Base-by-base conservation (phyloP, 1,140 invertebrate genomes). In the Hyles vespertilio region DNA sequence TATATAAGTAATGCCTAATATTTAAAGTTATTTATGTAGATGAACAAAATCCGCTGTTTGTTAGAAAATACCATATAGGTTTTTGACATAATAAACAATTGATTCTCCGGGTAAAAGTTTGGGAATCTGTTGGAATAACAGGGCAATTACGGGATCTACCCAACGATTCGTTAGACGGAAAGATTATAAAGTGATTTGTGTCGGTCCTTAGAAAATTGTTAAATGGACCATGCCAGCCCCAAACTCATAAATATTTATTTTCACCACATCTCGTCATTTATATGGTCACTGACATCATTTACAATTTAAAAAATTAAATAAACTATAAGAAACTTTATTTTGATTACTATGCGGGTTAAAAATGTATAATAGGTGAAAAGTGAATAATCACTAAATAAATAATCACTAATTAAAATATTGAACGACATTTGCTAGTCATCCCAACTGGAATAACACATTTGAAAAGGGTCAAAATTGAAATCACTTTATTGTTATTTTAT, bases 151-250 rank as follows among this genome's bases (percentile, higher is more conserved):
- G 12, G 34, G 50, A 34, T 34, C 36, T 47, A 56, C 50, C 51
- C 32, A 47, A 48, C 65, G 55, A 63, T 73, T 69, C 52, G 60
- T 63, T 51, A 70, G 63, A 67, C 40, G 46, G 47, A 54, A 59
- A 73, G 70, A 77, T 75, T 77, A 75, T 72, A 77, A 75, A 77
- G 61, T 67, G 59, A 75, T 79, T 79, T 79, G 69, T 63, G 61
- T 32, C 56, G 54, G 65, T 61, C 64, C 77, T 66, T 77, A 53
- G 56, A 67, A 56, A 79, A 79, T 79, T 63, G 65, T 58, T 72
- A 73, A 79, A 77, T 72, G 63, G 62, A 52, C 53, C 56, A 49
- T 36, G 61, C 58, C n/a, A 65, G 58, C 46, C 51, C 56, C 63
- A 54, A 62, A 59, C 54, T 66, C 67, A 69, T 70, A 69, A 72